Evolutionary conservation across 2,113 vertebrate species (phyloP), one percentile per base, ranked within the genome.

Genomic region (Eubucco bourcierii): DNA sequence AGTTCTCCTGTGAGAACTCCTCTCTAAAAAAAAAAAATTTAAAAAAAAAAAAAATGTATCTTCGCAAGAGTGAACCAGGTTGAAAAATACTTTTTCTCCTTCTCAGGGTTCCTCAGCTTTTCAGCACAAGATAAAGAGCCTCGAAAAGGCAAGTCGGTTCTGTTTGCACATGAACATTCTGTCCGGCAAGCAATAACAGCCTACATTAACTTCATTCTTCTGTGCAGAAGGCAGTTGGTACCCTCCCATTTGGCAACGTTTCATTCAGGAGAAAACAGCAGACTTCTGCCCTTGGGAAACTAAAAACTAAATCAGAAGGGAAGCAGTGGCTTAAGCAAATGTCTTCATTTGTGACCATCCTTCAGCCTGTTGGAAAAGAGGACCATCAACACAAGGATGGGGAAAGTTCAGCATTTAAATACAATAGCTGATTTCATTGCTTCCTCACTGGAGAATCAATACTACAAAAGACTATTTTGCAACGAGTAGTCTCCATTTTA

Each of bases 391-490:
- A 83, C 65, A 84, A 88, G 88, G 90, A 96, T 93, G 78, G 78
- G 77, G 77, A 90, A 93, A 92, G 92, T 94, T 95, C 88, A 93
- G 66, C 44, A 87, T 86, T 96, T 91, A 90, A 93, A 95, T 92
- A 93, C 95, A 96, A 95, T 93, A 84, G 90, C 86, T 93, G 39
- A 86, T 94, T 95, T 94, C 24, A 5, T 75, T 79, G 67, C 90
- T 93, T 94, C 80, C 92, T 94, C 88, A 72, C 94, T 90, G 74
- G 92, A 95, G 80, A 79, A 94, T 90, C 80, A 0, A 93, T 76
- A 61, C 80, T 81, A 95, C 86, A 95, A 96, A 96, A 91, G 92
- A 61, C 70, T 91, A 34, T 96, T 94, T 95, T 95, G 92, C 95
- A 96, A 96, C 46, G 70, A 92, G 80, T 31, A 65, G 66, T 56